These are phyloP conservation scores for Ceyx margarethae DNA, from an alignment of 2,113 vertebrate genomes.

Conservation along the genomic window DNA sequence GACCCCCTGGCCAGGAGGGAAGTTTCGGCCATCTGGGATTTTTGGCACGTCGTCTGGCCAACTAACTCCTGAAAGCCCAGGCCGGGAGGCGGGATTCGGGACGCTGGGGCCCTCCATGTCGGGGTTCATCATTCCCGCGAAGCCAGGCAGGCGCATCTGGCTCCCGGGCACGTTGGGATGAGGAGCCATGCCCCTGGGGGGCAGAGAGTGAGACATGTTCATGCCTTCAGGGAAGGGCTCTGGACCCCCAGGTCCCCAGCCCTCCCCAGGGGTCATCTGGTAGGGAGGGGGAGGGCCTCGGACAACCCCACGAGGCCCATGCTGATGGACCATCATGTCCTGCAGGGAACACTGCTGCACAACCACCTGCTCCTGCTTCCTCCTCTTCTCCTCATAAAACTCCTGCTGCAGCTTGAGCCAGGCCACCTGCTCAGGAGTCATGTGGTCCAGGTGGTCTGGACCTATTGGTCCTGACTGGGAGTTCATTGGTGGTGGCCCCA, in stretches of 20 bases:
- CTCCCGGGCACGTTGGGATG: constrained; percentile 80
- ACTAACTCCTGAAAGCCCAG: constrained; percentile 86
- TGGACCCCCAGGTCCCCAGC: constrained; percentile 88
- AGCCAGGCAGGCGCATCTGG: constrained; percentile 93
- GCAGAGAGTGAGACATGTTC: constrained; percentile 82
- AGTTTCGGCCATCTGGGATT: constrained; percentile 90
- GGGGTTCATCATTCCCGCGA: constrained; percentile 94
- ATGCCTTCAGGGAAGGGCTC: constrained; percentile 92
- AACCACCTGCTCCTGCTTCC: constrained; percentile 91
- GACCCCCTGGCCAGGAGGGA: constrained; percentile 89
- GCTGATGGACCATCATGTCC: constrained; percentile 97
- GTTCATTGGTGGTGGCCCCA: constrained; percentile 87
- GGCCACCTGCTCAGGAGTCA: constrained; percentile 97
- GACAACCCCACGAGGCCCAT: constrained; percentile 90
- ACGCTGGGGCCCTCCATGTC: constrained; percentile 89
- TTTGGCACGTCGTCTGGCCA: constrained; percentile 98
- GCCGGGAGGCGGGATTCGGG: constrained; percentile 82
- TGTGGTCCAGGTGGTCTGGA: constrained; percentile 91
- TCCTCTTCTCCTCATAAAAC: constrained; percentile 96
- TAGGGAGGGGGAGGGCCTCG: constrained; percentile 95
- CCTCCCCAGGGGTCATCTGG: constrained; percentile 91
- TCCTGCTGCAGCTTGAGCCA: constrained; percentile 99
- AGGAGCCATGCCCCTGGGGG: constrained; percentile 89
- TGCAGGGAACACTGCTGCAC: constrained; percentile 94
- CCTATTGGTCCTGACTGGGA: constrained; percentile 81